These are phyloP conservation scores for Diploscapter pachys DNA, from an alignment of 1,140 invertebrate species.

Conservation along the genomic window DNA sequence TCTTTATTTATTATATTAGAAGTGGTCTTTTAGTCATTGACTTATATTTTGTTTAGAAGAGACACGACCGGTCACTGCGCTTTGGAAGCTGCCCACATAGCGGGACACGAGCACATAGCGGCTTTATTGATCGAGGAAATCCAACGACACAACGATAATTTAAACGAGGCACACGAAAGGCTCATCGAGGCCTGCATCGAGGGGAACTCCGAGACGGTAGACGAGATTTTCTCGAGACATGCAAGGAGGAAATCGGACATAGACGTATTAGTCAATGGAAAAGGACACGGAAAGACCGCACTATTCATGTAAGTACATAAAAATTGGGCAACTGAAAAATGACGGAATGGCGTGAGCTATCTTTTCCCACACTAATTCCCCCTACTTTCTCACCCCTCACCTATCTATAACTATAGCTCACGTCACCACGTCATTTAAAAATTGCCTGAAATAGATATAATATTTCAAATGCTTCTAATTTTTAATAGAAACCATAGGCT, in stretches of 20 bases:
- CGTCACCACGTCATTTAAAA: neutral
- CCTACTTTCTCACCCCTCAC: neutral
- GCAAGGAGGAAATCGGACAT: constrained; percentile 4
- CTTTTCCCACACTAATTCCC: neutral
- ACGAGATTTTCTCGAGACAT: constrained; percentile 12
- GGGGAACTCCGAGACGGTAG: constrained; percentile 31
- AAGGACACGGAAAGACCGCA: constrained; percentile 21
- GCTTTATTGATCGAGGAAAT: constrained; percentile 70
- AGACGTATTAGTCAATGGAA: constrained; percentile 26
- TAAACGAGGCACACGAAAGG: constrained; percentile 30
- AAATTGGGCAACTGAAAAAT: no score
- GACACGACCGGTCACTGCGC: constrained; percentile 26
- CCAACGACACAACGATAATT: constrained; percentile 55
- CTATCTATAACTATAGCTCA: neutral
- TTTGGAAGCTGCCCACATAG: constrained; percentile 72
- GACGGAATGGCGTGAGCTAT: neutral
- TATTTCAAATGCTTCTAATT: no score
- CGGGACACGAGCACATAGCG: constrained; percentile 69
- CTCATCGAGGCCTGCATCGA: constrained; percentile 45
- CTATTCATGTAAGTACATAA: constrained; percentile 19
- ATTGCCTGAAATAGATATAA: no score
- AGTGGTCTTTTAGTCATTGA: neutral
- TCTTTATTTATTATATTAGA: constrained; percentile 30
- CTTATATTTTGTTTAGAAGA: constrained; percentile 6
- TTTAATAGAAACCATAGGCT: no score